A percentile compares a stretch with the other conserved stretches of the same genome.
Conservation (phyloP, 2,888 invertebrate species). For the Caenorhabditis macrosperma region DNA sequence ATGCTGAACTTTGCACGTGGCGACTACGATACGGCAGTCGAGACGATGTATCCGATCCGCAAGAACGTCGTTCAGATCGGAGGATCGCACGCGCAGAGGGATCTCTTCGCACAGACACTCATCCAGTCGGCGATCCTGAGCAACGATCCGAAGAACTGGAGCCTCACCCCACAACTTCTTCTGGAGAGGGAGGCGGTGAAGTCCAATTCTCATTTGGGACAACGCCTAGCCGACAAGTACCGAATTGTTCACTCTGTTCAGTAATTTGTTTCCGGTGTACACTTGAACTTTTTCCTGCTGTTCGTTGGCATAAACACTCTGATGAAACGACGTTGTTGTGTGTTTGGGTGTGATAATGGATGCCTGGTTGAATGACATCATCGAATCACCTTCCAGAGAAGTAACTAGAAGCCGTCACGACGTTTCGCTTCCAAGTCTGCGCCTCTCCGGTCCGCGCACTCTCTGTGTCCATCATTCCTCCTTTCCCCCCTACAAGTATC, state of each 20-base stretch:
- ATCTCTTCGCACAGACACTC: slow-evolving; percentile 76
- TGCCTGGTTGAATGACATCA: not conserved
- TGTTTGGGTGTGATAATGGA: not conserved
- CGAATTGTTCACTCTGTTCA: slow-evolving; percentile 11
- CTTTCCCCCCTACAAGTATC: slow-evolving; percentile 41
- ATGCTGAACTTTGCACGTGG: slow-evolving; percentile 68
- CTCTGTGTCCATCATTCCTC: not conserved
- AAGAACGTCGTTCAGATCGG: slow-evolving; percentile 71
- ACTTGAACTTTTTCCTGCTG: not conserved
- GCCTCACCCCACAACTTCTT: slow-evolving; percentile 61
- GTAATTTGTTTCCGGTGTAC: not conserved
- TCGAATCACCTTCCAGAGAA: slow-evolving; percentile 11
- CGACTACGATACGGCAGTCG: slow-evolving; percentile 71
- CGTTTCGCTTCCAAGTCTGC: slow-evolving; percentile 1
- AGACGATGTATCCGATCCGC: slow-evolving; percentile 71
- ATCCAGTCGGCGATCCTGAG: slow-evolving; percentile 70
- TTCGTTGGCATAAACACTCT: not conserved
- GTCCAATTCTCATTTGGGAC: slow-evolving; percentile 63
- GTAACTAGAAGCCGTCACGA: slow-evolving; percentile 10
- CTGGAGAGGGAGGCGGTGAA: slow-evolving; percentile 63
- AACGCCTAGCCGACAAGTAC: slow-evolving; percentile 64
- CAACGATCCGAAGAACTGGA: slow-evolving; percentile 63
- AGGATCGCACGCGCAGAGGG: slow-evolving; percentile 78
- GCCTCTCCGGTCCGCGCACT: slow-evolving; percentile 4
- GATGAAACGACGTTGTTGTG: too few species aligned